A percentile compares a stretch with the other conserved stretches of the same genome.
Conservation (phyloP, 2,113 vertebrate genomes). For the Dolichotis patagonum region DNA sequence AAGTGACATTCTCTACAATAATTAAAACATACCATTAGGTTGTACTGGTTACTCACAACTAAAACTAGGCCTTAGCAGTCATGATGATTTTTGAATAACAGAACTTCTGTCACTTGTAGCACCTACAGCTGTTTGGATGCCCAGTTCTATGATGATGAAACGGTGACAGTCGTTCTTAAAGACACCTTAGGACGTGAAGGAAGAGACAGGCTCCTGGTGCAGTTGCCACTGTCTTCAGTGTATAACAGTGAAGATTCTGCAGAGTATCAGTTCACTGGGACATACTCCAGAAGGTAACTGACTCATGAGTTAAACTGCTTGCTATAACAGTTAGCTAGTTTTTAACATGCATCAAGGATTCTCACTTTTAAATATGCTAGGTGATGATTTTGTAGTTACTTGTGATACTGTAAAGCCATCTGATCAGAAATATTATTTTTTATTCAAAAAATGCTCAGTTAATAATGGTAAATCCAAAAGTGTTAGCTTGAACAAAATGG, state of each 20-base stretch:
- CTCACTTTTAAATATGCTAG: not conserved
- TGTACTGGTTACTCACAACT: no score
- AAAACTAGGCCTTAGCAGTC: not conserved
- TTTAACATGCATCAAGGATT: not conserved
- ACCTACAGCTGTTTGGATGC: constrained; percentile 94
- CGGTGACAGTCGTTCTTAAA: constrained; percentile 93
- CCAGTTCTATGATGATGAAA: constrained; percentile 97
- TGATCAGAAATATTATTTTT: not conserved
- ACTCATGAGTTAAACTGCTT: not conserved
- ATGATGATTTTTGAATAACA: not conserved
- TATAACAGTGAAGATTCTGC: constrained; percentile 86
- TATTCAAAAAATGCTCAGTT: constrained; percentile 7
- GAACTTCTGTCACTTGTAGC: constrained; percentile 72
- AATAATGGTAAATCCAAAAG: constrained; percentile 13
- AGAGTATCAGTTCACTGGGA: constrained; percentile 88
- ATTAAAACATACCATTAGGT: no score
- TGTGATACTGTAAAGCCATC: not conserved
- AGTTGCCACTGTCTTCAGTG: constrained; percentile 91
- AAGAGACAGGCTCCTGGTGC: constrained; percentile 91
- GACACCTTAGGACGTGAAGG: constrained; percentile 89
- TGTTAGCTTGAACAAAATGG: not conserved
- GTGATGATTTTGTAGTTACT: not conserved
- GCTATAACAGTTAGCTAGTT: not conserved
- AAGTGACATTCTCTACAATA: no score
- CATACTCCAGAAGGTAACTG: constrained; percentile 88